phyloP scores from a whole-genome alignment of 1,140 invertebrate genomes.

The Bathynomus jamesi region DNA sequence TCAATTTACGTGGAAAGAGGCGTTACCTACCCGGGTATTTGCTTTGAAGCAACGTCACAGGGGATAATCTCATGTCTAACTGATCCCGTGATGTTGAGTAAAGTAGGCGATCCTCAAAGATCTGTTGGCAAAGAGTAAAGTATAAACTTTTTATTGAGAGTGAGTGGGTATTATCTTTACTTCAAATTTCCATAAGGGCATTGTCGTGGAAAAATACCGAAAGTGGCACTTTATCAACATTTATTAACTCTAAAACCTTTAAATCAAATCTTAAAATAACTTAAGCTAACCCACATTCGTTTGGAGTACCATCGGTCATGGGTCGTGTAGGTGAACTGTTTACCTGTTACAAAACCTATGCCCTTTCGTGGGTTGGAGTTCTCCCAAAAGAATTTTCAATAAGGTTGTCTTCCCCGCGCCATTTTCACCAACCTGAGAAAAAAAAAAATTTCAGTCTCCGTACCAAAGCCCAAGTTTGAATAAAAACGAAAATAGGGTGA shows the following conservation, averaged over 20 bases:
- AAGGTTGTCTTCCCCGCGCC: constrained; percentile 95
- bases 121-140: no score
- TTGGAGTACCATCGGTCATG: no score
- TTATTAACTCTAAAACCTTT: no score
- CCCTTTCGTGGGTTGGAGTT: constrained; percentile 74
- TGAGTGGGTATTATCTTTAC: no score
- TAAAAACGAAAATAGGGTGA: neutral
- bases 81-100: constrained; percentile 98
- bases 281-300: no score
- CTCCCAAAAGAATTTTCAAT: constrained; percentile 88
- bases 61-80: constrained; percentile 82
- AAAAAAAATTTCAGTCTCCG: neutral
- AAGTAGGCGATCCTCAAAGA: constrained; percentile 91
- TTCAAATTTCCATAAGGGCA: no score
- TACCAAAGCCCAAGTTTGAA: neutral
- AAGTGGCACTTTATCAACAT: no score
- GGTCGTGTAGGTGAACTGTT: neutral
- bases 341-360: constrained; percentile 78
- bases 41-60: constrained; percentile 74
- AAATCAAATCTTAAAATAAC: no score
- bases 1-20: no score
- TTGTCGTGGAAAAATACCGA: no score
- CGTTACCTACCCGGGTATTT: constrained; percentile 65
- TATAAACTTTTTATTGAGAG: no score
- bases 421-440: constrained; percentile 60